Base-by-base conservation (phyloP, 2,113 vertebrate species). In the Phalacrocorax carbo region DNA sequence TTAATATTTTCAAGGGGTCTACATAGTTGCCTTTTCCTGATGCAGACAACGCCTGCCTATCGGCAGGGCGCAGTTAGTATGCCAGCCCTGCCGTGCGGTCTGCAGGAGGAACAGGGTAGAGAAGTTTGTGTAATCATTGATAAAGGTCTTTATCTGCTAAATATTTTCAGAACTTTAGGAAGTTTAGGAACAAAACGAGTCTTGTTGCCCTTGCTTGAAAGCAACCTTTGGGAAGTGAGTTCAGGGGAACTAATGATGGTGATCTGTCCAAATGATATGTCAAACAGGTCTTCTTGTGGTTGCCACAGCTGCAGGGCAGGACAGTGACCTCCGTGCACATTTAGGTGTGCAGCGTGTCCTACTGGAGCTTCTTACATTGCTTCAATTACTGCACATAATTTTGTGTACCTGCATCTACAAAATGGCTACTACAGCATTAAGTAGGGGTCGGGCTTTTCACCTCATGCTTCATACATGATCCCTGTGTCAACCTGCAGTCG, bases 311-410 rank as follows among this genome's bases (percentile, higher is more conserved):
- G 30, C 16, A 13, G 32, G 69, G 60, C 36, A 42, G 42, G 60
- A 36, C 1, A 1, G 51, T 0, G 1, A 14, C 51, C 42, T 42
- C 25, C 2, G 0, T 9, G 36, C 25, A 21, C 17, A 1, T 42
- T 21, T 16, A 20, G 51, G 68, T 26, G 42, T 13, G 40, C 40
- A 29, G 40, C 49, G 11, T 22, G 69, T 20, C 36, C 36, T 32
- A 2, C 61, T 32, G 5, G 5, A 27, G 36, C 60, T 36, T 26
- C 68, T 73, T 23, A 21, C 52, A 3, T 36, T 13, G 20, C 27
- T 52, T n/a, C 78, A n/a, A 7, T 3, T 27, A 12, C 51, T 21
- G n/a, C 21, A 12, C 6, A 0, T 26, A 9, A 15, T 73, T 66
- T 48, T 36, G 36, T 42, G 26, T 7, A 22, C 25, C 22, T 4